These are phyloP conservation scores for Vanessa atalanta DNA, from an alignment of 1,140 invertebrate genomes.

Conservation along the genomic window DNA sequence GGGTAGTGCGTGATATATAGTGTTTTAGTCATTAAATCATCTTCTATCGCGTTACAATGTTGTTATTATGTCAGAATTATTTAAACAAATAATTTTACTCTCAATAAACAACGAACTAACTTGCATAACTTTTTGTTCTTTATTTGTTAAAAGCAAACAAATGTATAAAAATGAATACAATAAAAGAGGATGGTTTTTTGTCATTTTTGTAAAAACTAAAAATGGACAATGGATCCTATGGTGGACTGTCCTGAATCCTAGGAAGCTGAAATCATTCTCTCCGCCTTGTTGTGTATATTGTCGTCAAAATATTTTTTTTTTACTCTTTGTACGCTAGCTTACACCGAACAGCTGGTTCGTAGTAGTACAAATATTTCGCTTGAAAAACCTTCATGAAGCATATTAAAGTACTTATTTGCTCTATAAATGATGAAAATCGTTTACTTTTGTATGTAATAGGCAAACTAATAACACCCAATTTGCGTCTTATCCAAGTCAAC, in stretches of 20 bases:
- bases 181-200: neutral
- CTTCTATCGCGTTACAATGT: neutral
- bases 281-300: neutral
- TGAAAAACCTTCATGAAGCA: neutral
- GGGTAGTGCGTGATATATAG: neutral
- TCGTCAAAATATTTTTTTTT: slow-evolving; percentile 1
- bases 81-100: slow-evolving; percentile 1
- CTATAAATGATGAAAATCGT: too few species aligned
- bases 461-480: too few species aligned
- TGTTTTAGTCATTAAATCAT: neutral
- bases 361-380: neutral
- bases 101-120: neutral
- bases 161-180: neutral
- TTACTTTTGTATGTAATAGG: too few species aligned
- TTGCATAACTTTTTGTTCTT: neutral
- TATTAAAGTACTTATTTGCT: too few species aligned
- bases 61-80: neutral
- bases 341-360: neutral
- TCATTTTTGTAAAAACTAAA: neutral
- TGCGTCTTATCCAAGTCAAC: too few species aligned
- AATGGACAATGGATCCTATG: neutral
- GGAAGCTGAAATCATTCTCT: neutral
- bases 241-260: neutral
- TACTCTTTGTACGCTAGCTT: neutral
- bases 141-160: neutral